Conservation (phyloP, 1,140 invertebrate species). For the Pogonomyrmex barbatus region DNA sequence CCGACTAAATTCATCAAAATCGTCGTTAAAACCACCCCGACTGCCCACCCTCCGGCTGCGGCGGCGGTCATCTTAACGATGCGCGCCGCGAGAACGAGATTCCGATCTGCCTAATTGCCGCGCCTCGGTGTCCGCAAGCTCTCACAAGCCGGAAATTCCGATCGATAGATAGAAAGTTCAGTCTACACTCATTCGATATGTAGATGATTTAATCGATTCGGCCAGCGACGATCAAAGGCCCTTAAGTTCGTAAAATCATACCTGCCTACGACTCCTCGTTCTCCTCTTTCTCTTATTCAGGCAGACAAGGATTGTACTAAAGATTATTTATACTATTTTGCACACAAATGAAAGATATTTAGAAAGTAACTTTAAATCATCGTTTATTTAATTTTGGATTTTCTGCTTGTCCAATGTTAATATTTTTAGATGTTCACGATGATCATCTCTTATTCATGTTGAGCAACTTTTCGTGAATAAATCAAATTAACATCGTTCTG, state of each 20-base stretch:
- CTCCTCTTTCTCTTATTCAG: neutral
- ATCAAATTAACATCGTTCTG: neutral
- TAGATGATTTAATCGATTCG: constrained; percentile 52
- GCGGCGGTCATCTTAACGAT: constrained; percentile 63
- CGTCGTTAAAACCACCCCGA: constrained; percentile 73
- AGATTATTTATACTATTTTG: neutral
- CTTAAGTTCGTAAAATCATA: constrained; percentile 7
- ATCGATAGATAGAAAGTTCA: constrained; percentile 50
- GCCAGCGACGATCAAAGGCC: constrained; percentile 7
- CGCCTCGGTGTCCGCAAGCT: constrained; percentile 51
- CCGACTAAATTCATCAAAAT: constrained; percentile 82
- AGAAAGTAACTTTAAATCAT: neutral
- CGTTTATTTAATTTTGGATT: neutral
- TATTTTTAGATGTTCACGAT: neutral
- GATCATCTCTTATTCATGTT: neutral
- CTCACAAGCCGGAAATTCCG: constrained; percentile 53
- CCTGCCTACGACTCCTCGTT: neutral
- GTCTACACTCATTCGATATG: constrained; percentile 22
- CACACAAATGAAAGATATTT: constrained; percentile 9
- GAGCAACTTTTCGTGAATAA: neutral
- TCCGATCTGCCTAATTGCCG: constrained; percentile 76
- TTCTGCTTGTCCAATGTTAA: neutral
- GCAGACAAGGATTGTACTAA: too few relatives aligned
- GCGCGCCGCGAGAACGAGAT: constrained; percentile 72
- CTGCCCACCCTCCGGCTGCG: constrained; percentile 41